These are phyloP conservation scores for Hemithea aestivaria DNA, from an alignment of 2,888 invertebrate genomes.

Conservation along the genomic window DNA sequence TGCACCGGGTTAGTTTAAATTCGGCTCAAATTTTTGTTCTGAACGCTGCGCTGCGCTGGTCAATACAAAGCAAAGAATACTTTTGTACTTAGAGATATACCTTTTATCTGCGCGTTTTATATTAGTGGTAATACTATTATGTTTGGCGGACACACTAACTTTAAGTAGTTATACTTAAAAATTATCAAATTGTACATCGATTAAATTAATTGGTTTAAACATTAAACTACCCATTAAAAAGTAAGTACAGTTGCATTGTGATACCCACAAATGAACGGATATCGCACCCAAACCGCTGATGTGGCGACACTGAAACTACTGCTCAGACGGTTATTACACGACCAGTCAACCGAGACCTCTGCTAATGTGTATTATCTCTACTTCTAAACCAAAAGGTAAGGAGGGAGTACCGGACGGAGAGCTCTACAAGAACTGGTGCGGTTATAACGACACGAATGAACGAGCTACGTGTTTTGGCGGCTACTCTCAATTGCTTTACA, in stretches of 20 bases:
- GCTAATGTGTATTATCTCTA: conserved; percentile 29
- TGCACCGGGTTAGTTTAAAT: too few relatives aligned
- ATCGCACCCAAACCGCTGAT: conserved; percentile 64
- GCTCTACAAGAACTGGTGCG: conserved; percentile 42
- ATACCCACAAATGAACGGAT: conserved; percentile 55
- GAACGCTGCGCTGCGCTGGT: too few relatives aligned
- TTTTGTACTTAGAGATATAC: too few relatives aligned
- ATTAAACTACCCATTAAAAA: conserved; percentile 14
- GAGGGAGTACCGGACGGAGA: too few relatives aligned
- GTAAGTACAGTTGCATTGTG: conserved; percentile 43
- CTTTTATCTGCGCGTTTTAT: too few relatives aligned
- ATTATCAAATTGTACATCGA: too few relatives aligned
- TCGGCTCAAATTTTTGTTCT: too few relatives aligned
- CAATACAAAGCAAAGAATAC: too few relatives aligned
- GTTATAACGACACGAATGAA: conserved; percentile 63
- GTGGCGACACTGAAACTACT: conserved; percentile 61
- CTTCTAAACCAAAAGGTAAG: conserved; percentile 10
- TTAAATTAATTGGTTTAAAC: too few relatives aligned
- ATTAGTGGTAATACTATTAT: too few relatives aligned
- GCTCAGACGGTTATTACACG: conserved; percentile 56
- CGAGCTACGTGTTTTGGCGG: conserved; percentile 74
- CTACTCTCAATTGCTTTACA: conserved; percentile 61
- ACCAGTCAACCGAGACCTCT: conserved; percentile 50
- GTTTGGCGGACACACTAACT: too few relatives aligned
- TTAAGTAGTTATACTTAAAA: too few relatives aligned